These are phyloP conservation scores for Dicyrtoma fusca DNA, from an alignment of 2,888 invertebrate species.

Conservation along the genomic window DNA sequence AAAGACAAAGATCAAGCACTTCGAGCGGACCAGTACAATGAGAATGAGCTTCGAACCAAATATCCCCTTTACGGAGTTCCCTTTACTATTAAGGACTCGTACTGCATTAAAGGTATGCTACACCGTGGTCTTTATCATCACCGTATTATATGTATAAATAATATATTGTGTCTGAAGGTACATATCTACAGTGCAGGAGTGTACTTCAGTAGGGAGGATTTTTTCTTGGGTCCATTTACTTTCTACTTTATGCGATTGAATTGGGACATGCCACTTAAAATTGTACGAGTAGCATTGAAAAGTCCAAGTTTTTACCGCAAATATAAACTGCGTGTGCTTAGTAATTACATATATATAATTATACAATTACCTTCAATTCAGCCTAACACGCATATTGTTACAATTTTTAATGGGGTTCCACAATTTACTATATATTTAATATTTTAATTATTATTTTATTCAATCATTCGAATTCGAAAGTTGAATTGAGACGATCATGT, in stretches of 20 bases:
- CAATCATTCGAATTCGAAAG: background rate
- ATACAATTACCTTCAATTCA: background rate
- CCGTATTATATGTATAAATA: background rate
- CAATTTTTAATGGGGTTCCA: no score
- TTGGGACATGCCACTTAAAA: no score
- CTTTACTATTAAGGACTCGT: constrained; percentile 89
- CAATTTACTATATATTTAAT: no score
- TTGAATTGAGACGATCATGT: background rate
- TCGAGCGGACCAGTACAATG: constrained; percentile 63
- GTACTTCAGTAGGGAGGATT: no score
- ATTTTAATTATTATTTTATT: background rate
- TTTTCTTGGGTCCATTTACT: no score
- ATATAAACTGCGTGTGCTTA: background rate
- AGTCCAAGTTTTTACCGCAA: no score
- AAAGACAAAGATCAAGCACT: constrained; percentile 72
- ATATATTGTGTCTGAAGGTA: no score
- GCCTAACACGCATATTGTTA: no score
- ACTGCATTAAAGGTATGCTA: constrained; percentile 70
- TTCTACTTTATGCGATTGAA: no score
- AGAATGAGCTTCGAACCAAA: constrained; percentile 68
- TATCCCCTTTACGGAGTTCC: constrained; percentile 90
- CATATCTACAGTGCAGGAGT: no score
- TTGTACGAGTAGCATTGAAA: background rate
- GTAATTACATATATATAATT: background rate
- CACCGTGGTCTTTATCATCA: background rate